Evolutionary conservation across 2,888 invertebrate species (phyloP), one percentile per base, ranked within the genome.

Genomic region (Digitonthophagus gazella): DNA sequence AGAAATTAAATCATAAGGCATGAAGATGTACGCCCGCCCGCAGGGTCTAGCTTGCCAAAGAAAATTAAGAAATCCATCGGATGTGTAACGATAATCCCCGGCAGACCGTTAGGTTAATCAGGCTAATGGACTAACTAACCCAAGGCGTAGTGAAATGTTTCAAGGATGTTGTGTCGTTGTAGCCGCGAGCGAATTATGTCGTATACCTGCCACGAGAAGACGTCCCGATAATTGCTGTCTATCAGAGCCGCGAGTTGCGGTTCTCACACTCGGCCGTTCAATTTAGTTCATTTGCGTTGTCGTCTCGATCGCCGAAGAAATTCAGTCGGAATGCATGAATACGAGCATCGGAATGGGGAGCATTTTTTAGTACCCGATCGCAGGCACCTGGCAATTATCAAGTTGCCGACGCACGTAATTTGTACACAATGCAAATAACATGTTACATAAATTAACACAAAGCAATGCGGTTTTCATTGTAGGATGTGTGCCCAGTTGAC

Each of bases 311-410:
- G 28, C 28, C 28, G 28, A 8, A 44, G 28, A 44, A 44, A 44
- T 44, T 44, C 28, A 44, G 28, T 44, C 11, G 28, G 28, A 44
- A 44, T 44, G 28, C 28, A 44, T 44, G 28, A 44, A 44, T 44
- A 44, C 28, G 28, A 8, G 28, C 28, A 44, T 44, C 28, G 28
- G 28, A 44, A 44, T 44, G 28, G 11, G 28, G 58, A 58, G 18
- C 18, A 18, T 58, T 16, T 58, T 58, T 58, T 14, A 58, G 58
- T 11, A 58, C 20, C n/a, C 8, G n/a, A 19, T 61, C 61, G 16
- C 20, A n/a, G 18, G 61, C 61, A 61, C 61, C 19, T 61, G 61
- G 18, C 61, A 61, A 61, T 61, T 61, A 61, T 19, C 61, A 61
- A 18, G 19, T 61, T 61, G 19, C 18, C 15, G 19, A 61, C 18